Evolutionary conservation across 2,797 vertebrate genomes (phyloP).

Genomic region (Masticophis lateralis): DNA sequence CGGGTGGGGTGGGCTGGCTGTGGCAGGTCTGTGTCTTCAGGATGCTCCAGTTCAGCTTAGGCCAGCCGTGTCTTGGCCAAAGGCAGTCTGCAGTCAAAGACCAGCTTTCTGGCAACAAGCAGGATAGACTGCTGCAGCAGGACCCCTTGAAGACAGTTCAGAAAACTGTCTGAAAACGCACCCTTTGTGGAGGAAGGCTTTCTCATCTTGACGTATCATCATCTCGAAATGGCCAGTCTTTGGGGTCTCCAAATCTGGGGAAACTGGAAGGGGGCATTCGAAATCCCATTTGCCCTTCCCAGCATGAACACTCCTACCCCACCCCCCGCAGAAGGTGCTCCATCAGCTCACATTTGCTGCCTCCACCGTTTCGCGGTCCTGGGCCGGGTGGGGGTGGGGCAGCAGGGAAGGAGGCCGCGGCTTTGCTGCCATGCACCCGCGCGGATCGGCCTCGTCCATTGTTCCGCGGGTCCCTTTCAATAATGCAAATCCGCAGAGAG

Average conservation of each 20-base stretch:
- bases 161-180: too few relatives aligned
- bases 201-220: neutral
- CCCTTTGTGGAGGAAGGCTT: neutral
- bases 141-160: neutral
- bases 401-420: neutral
- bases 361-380: neutral
- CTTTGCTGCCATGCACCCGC: neutral
- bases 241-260: neutral
- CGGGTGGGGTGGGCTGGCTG: neutral
- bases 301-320: neutral
- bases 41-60: neutral
- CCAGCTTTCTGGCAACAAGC: neutral
- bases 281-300: neutral
- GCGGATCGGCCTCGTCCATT: slow-evolving; percentile 43
- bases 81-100: neutral
- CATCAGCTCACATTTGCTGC: neutral
- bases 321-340: neutral
- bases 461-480: slow-evolving; percentile 56
- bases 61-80: neutral
- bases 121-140: neutral
- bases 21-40: neutral
- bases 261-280: neutral
- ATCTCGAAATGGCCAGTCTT: neutral
- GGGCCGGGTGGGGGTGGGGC: neutral
- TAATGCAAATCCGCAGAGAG: slow-evolving; percentile 23